phyloP scores from a whole-genome alignment of 2,113 vertebrate genomes.

The Nicator chloris region DNA sequence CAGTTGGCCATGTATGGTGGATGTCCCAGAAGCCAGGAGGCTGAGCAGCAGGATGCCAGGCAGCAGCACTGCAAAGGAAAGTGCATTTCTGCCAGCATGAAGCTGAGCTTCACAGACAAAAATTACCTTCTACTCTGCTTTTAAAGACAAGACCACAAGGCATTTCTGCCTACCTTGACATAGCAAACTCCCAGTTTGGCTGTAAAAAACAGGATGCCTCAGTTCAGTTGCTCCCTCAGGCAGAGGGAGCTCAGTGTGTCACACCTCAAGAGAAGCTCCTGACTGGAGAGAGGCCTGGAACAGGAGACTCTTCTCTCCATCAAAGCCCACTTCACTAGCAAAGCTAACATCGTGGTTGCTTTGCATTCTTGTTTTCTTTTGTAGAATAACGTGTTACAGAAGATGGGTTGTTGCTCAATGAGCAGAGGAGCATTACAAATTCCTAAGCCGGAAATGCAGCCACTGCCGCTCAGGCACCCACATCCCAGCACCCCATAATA shows the following conservation, averaged over 20 bases:
- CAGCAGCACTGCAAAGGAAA: background rate
- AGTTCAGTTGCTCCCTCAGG: background rate
- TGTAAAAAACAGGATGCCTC: background rate
- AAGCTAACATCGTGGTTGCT: rapidly evolving
- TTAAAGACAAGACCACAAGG: background rate
- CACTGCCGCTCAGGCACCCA: background rate
- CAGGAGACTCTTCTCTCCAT: background rate
- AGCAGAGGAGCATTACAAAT: background rate
- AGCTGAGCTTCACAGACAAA: background rate
- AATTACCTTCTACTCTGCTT: background rate
- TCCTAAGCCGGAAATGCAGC: background rate
- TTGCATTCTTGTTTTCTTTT: background rate
- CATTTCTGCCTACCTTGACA: background rate
- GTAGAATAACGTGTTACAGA: background rate
- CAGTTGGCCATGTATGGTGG: rapidly evolving
- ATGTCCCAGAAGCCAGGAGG: background rate
- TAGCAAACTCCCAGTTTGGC: background rate
- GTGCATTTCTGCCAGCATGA: background rate
- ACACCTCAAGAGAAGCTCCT: background rate
- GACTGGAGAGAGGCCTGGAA: background rate
- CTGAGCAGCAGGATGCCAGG: background rate
- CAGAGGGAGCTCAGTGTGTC: background rate
- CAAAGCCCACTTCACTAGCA: background rate
- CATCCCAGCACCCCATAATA: background rate
- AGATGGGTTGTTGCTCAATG: background rate